Base-by-base conservation (phyloP, 2,888 invertebrate genomes). In the Nasonovia ribisnigri region DNA sequence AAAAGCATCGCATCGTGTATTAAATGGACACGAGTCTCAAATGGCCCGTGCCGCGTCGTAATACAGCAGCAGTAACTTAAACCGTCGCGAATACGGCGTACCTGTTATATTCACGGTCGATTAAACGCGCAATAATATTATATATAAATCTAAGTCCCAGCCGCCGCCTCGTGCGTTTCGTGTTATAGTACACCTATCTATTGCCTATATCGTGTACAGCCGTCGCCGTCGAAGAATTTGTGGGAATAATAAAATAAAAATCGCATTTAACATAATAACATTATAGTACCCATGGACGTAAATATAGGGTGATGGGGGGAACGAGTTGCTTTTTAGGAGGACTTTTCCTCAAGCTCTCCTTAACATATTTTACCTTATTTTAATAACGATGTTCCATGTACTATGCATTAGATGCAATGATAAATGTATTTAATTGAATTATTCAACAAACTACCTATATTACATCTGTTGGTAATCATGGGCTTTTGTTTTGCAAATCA, bases 21-120 rank as follows among this genome's bases (percentile, higher is more conserved):
- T 67, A 67, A 42, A 84, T 84, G 43, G 4, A 84, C 24, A 46
- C 60, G 89, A 60, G 36, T 77, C 67, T 90, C 90, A 51, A 90
- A 90, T 90, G 90, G 90, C 48, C 77, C 90, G 77, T 90, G 77
- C 46, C 87, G n/a, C 43, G 43, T 84, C 43, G 84, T 84, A 84
- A 84, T 84, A 84, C 16, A 67, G n/a, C 67, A 67, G 67, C 67
- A 36, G 67, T 67, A 67, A 67, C 67, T 67, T 67, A 67, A 67
- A 67, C 67, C 67, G 16, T 67, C 36, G 67, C n/a, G 67, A 67
- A 36, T 67, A 67, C 67, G 5, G n/a, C n/a, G 67, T 67, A 36
- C 67, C 67, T 67, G n/a, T n/a, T 67, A 84, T 84, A 84, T 84
- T 84, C 43, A 84, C 84, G 43, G 84, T 84, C 84, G 84, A 84